phyloP scores from a whole-genome alignment of 1,140 invertebrate species.

The Anadara kagoshimensis region DNA sequence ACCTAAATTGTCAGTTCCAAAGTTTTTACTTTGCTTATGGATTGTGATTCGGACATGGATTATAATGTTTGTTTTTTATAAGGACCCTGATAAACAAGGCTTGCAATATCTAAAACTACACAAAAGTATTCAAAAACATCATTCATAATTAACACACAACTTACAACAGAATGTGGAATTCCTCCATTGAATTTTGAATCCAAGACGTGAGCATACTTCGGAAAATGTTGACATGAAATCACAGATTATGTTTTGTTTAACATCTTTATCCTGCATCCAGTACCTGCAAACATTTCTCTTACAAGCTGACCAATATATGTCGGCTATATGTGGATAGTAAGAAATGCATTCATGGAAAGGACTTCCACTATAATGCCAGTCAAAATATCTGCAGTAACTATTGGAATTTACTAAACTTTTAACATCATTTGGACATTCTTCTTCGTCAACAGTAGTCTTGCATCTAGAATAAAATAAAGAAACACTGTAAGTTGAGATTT shows the following conservation, averaged over 20 bases:
- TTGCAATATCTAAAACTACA: too few relatives aligned
- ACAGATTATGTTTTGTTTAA: background rate
- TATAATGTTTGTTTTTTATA: too few relatives aligned
- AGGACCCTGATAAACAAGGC: too few relatives aligned
- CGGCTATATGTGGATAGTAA: background rate
- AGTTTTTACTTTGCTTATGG: too few relatives aligned
- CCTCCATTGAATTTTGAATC: background rate
- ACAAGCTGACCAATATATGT: background rate
- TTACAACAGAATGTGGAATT: too few relatives aligned
- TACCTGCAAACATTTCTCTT: background rate
- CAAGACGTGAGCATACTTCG: background rate
- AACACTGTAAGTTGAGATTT: too few relatives aligned
- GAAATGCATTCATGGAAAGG: background rate
- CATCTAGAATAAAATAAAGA: background rate
- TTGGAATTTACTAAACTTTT: background rate
- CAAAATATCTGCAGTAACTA: background rate
- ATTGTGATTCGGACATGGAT: too few relatives aligned
- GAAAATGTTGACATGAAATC: constrained; percentile 4
- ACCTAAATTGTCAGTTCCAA: too few relatives aligned
- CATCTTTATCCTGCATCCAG: background rate
- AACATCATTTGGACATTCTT: background rate
- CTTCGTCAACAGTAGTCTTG: background rate
- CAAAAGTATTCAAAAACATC: too few relatives aligned
- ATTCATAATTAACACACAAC: too few relatives aligned
- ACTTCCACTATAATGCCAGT: background rate